Evolutionary conservation across 2,888 invertebrate species (phyloP).

Genomic region (Subacronicta megacephala): DNA sequence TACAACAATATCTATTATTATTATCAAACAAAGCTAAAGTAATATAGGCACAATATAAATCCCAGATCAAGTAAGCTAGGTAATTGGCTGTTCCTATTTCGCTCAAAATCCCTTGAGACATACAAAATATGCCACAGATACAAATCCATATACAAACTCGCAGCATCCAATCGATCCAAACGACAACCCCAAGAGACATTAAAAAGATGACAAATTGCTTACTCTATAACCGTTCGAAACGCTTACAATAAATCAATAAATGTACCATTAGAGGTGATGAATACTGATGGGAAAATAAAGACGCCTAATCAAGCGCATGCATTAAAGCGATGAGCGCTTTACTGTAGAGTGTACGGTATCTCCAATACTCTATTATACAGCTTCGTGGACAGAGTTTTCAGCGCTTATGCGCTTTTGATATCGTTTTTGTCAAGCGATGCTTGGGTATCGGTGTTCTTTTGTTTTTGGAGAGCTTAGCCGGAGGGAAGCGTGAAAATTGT

Average conservation of each 20-base stretch:
- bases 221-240: constrained; percentile 31
- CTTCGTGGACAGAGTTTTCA: constrained; percentile 29
- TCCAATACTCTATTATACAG: constrained; percentile 31
- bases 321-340: constrained; percentile 34
- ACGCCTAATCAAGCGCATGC: constrained; percentile 33
- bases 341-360: constrained; percentile 19
- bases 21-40: too few species aligned
- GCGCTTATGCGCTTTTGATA: constrained; percentile 47
- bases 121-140: constrained; percentile 10
- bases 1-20: too few species aligned
- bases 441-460: constrained; percentile 20
- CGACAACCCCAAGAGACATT: constrained; percentile 21
- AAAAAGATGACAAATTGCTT: constrained; percentile 50
- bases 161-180: constrained; percentile 23
- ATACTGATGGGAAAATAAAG: constrained; percentile 51
- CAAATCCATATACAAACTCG: constrained; percentile 37
- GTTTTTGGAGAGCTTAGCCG: constrained; percentile 7
- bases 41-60: too few species aligned
- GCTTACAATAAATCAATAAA: constrained; percentile 46
- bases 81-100: constrained; percentile 8
- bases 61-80: too few species aligned
- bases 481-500: constrained; percentile 29
- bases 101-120: constrained; percentile 16
- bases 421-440: constrained; percentile 36
- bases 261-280: constrained; percentile 41